Percentiles rank a stretch among this genome's conserved stretches.
Evolutionary conservation across 1,140 invertebrate genomes (phyloP).

Genomic region (Zaprionus camerounensis): DNA sequence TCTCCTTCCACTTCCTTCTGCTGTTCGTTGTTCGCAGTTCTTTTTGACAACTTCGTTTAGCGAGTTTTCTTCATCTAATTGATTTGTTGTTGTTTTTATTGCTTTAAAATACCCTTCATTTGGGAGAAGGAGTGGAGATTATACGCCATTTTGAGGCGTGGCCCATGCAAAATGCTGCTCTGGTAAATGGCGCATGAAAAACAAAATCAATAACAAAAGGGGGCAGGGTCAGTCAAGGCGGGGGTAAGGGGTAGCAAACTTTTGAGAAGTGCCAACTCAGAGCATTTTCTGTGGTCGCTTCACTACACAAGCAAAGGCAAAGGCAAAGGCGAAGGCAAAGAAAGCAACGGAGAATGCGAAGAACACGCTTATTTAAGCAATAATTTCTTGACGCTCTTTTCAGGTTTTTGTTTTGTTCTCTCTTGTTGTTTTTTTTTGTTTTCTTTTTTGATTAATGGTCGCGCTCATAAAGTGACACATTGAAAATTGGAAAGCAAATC

Average conservation of each 20-base stretch:
- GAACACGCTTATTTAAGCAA: constrained; percentile 82
- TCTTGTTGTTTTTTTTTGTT: constrained; percentile 37
- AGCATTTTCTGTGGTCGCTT: constrained; percentile 67
- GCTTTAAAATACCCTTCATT: constrained; percentile 47
- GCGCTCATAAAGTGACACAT: constrained; percentile 81
- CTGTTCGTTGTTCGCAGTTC: not conserved
- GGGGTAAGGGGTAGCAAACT: constrained; percentile 7
- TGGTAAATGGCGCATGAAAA: constrained; percentile 73
- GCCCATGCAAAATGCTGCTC: constrained; percentile 60
- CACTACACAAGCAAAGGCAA: constrained; percentile 59
- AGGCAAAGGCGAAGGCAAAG: not conserved
- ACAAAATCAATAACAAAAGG: constrained; percentile 70
- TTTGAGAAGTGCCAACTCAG: constrained; percentile 66
- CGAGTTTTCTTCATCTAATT: constrained; percentile 30
- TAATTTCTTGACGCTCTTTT: constrained; percentile 71
- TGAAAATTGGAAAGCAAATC: constrained; percentile 82
- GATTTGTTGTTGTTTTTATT: constrained; percentile 61
- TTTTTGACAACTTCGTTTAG: constrained; percentile 11
- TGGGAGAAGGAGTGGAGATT: not conserved
- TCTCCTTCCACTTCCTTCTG: not conserved
- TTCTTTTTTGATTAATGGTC: constrained; percentile 80
- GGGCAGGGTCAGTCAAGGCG: not conserved
- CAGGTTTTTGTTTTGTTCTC: constrained; percentile 31
- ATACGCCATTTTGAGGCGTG: constrained; percentile 35
- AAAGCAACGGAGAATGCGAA: constrained; percentile 10